Evolutionary conservation across 2,888 invertebrate species (phyloP), one percentile per base, ranked within the genome.

Genomic region (Dasysyrphus tricinctus): DNA sequence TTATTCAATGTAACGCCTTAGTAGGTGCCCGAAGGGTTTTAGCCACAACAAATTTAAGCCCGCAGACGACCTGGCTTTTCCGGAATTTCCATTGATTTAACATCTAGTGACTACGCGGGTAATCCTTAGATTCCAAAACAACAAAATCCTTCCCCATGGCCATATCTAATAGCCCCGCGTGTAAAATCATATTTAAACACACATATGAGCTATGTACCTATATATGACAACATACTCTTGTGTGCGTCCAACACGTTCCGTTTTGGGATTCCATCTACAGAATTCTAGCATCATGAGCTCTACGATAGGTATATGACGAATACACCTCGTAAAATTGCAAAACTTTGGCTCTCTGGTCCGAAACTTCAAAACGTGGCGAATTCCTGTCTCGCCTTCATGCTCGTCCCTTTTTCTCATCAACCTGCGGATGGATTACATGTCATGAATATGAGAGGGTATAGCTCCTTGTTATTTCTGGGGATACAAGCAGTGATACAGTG

Each of bases 401-500:
- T 76, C 76, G 14, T 72, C 44, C 76, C 67, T 29, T 59, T 51
- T 67, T 54, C 54, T 69, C 80, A 78, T 78, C 81, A 86, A 86
- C 85, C 85, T 78, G 85, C 85, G 81, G 85, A 86, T 81, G 85
- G 81, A 86, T 86, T 86, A 86, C 85, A 86, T 81, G 85, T 78
- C 85, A 86, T 78, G 85, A 78, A 69, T 81, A 39, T 69, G 54
- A 69, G 54, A 69, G 51, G 24, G 51, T 37, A 67, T 77, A 39
- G 81, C 77, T 86, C 51, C 81, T 81, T 86, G 85, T 81, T 78
- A 59, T 81, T 81, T 63, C 42, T 24, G 80, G 24, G 3, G 1
- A 85, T 77, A 69, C 73, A 80, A 61, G 44, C 83, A 5, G 32
- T 47, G 11, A 34, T 11, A 11, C 29, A 49, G 29, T 51, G 75